Evolutionary conservation across 1,140 invertebrate species (phyloP).

Genomic region (Wiebesia pumilae): DNA sequence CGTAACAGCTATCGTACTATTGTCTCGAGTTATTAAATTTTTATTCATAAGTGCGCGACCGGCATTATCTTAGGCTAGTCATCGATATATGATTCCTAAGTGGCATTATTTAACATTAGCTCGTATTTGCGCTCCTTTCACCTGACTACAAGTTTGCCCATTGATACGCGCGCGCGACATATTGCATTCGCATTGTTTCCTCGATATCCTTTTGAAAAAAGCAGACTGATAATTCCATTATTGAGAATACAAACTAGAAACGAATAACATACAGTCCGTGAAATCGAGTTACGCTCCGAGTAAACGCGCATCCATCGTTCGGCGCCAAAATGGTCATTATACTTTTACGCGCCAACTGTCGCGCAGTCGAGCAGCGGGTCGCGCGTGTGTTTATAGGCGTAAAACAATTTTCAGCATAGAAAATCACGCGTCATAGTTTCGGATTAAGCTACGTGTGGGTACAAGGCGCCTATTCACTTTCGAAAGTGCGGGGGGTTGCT

Average conservation of each 20-base stretch:
- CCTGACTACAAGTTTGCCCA: background rate
- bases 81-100: too few species aligned
- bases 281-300: conserved; percentile 37
- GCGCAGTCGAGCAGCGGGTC: conserved; percentile 61
- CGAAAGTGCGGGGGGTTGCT: conserved; percentile 56
- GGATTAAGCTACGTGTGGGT: conserved; percentile 59
- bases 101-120: background rate
- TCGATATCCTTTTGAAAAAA: background rate
- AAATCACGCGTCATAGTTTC: conserved; percentile 72
- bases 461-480: conserved; percentile 59
- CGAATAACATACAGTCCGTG: background rate
- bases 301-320: background rate
- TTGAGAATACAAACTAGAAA: conserved; percentile 5
- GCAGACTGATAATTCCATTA: conserved; percentile 17
- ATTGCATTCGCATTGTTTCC: background rate
- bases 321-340: conserved; percentile 59
- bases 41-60: too few species aligned
- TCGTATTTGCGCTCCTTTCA: background rate
- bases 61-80: too few species aligned
- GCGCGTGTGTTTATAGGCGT: conserved; percentile 70
- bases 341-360: conserved; percentile 71
- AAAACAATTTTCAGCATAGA: conserved; percentile 74
- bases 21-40: too few species aligned
- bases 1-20: too few species aligned
- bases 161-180: background rate